Conservation (phyloP, 2,113 vertebrate species). For the Bubalus kerabau region DNA sequence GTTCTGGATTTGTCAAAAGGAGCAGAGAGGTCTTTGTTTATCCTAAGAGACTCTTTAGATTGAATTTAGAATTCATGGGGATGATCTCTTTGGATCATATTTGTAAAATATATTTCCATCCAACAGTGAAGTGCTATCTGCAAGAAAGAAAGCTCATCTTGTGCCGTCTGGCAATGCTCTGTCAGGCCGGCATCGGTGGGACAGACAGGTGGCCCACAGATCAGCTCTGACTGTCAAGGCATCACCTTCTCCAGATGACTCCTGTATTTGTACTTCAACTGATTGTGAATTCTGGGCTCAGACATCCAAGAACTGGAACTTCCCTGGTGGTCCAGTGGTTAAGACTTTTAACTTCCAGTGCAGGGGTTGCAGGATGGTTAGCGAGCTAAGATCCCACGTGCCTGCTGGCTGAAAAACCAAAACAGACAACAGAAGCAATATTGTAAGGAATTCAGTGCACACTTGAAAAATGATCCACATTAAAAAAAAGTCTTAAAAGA, state of each 20-base stretch:
- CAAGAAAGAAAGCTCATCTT: neutral
- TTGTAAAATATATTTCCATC: neutral
- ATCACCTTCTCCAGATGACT: neutral
- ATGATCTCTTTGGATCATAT: conserved; percentile 28
- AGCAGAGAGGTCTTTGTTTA: conserved; percentile 31
- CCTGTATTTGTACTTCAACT: neutral
- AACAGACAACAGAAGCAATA: neutral
- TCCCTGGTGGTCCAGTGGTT: neutral
- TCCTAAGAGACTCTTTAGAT: conserved; percentile 41
- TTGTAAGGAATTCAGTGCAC: neutral
- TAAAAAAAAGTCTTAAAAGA: neutral
- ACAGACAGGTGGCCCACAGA: neutral
- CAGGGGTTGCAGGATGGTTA: neutral
- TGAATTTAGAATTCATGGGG: neutral
- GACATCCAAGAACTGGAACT: neutral
- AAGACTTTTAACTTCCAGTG: neutral
- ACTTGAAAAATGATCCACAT: neutral
- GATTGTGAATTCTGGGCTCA: neutral
- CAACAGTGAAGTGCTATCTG: neutral
- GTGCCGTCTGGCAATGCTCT: fast-evolving
- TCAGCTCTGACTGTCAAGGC: neutral
- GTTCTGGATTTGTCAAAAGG: conserved; percentile 42
- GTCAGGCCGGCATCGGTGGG: neutral
- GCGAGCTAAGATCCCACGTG: neutral
- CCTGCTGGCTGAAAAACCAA: neutral